Conservation (phyloP, 1,140 invertebrate species). For the Pseudomyrmex flavicornis region DNA sequence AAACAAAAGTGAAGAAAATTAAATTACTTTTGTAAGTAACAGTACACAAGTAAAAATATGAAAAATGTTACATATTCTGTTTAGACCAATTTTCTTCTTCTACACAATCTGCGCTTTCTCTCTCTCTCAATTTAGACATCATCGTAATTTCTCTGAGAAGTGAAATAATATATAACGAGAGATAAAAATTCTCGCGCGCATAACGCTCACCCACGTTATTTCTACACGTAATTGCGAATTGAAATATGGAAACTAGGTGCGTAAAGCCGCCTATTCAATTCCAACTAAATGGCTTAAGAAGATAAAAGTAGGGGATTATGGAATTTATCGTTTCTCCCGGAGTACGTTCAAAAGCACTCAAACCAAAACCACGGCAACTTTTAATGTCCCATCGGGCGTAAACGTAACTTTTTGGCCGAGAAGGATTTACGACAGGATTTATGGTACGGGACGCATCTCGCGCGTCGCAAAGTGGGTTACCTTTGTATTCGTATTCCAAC, state of each 20-base stretch:
- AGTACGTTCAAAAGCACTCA: slow-evolving; percentile 43
- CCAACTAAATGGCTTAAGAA: slow-evolving; percentile 50
- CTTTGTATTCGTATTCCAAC: slow-evolving; percentile 23
- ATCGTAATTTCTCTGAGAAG: slow-evolving; percentile 23
- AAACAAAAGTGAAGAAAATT: neutral
- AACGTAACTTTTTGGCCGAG: slow-evolving; percentile 51
- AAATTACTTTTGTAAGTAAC: neutral
- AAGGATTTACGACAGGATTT: slow-evolving; percentile 50
- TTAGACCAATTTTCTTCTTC: neutral
- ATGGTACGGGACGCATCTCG: slow-evolving; percentile 30
- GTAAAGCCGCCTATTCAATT: slow-evolving; percentile 43
- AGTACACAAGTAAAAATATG: neutral
- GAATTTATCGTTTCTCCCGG: slow-evolving; percentile 46
- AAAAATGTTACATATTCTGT: neutral
- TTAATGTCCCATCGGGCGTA: slow-evolving; percentile 56
- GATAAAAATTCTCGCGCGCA: slow-evolving; percentile 12
- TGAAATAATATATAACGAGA: slow-evolving; percentile 20
- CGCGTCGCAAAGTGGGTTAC: slow-evolving; percentile 43
- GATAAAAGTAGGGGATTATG: slow-evolving; percentile 52
- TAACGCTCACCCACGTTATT: slow-evolving; percentile 19
- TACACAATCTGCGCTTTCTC: neutral
- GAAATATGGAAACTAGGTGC: slow-evolving; percentile 49
- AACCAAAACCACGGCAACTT: slow-evolving; percentile 52
- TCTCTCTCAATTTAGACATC: neutral
- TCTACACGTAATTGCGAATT: slow-evolving; percentile 44